phyloP scores from a whole-genome alignment of 2,113 vertebrate genomes.

The Athene cunicularia region DNA sequence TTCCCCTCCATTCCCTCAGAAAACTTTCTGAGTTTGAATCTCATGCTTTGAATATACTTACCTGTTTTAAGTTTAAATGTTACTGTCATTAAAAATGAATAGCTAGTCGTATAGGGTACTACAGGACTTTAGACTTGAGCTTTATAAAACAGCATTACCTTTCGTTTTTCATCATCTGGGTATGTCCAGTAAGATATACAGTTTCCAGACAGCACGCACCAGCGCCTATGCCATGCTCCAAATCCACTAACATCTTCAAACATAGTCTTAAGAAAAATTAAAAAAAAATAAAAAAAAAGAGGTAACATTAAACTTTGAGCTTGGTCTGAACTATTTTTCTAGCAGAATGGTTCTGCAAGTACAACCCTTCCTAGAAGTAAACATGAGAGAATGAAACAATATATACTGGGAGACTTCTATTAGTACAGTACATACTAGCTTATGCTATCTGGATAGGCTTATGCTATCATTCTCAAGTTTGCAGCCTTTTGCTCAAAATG shows the following conservation, averaged over 20 bases:
- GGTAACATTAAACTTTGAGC: background rate
- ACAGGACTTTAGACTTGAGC: background rate
- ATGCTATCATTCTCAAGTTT: background rate
- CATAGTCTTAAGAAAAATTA: slow-evolving; percentile 85
- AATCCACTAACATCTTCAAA: slow-evolving; percentile 99
- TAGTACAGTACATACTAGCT: background rate
- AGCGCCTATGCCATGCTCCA: slow-evolving; percentile 95
- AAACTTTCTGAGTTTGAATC: background rate
- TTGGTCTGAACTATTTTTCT: background rate
- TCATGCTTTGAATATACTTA: background rate
- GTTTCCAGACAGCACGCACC: slow-evolving; percentile 93
- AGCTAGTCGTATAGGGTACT: background rate
- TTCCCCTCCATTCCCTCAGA: background rate
- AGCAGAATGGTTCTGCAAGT: background rate
- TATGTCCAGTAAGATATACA: slow-evolving; percentile 98
- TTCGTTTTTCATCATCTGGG: slow-evolving; percentile 93
- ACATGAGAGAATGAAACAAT: background rate
- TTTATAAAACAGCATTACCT: slow-evolving; percentile 76
- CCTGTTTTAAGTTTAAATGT: background rate
- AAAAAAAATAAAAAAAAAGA: too few species aligned
- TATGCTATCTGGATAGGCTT: background rate
- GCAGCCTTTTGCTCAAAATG: background rate
- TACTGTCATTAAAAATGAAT: background rate
- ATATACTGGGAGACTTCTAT: background rate
- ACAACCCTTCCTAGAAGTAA: background rate